phyloP scores from a whole-genome alignment of 2,797 vertebrate species.

The Pseudochromis fuscus region DNA sequence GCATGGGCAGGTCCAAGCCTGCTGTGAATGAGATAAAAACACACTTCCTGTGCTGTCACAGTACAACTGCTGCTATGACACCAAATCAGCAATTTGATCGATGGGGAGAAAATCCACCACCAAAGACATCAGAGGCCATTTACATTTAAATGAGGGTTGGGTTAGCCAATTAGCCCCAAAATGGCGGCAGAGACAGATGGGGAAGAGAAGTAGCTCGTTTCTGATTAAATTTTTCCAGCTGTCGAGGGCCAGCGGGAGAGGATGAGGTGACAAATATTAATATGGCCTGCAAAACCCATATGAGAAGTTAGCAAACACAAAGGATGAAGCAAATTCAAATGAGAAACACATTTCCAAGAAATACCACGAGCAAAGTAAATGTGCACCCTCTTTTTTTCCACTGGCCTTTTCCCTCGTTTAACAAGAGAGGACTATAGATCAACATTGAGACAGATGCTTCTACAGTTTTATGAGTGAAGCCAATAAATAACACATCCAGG shows the following conservation, averaged over 20 bases:
- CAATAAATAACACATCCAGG: not conserved
- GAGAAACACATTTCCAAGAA: not conserved
- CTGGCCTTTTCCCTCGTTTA: not conserved
- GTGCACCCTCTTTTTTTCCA: not conserved
- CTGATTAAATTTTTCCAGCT: conserved; percentile 55
- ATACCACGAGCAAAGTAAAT: conserved; percentile 9
- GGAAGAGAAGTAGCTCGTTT: conserved; percentile 26
- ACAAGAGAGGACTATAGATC: not conserved
- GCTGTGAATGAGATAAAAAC: conserved; percentile 19
- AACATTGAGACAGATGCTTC: conserved; percentile 21
- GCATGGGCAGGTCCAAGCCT: not conserved
- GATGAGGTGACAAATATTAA: conserved; percentile 42
- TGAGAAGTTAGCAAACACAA: not conserved
- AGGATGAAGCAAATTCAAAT: conserved; percentile 8
- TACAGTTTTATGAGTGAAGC: not conserved
- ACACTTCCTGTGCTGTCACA: conserved; percentile 6
- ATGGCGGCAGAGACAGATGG: conserved; percentile 50
- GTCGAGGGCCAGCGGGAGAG: conserved; percentile 34
- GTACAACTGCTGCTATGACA: conserved; percentile 31
- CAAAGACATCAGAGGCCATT: conserved; percentile 56
- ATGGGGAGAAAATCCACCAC: conserved; percentile 49
- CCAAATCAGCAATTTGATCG: conserved; percentile 47
- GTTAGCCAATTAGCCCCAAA: conserved; percentile 66
- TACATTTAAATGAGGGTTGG: conserved; percentile 76
- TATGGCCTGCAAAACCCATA: conserved; percentile 10